A percentile compares a stretch with the other conserved stretches of the same genome.
These are phyloP conservation scores for Acrocephalus scirpaceus DNA, from an alignment of 2,797 vertebrate genomes.

Conservation along the genomic window DNA sequence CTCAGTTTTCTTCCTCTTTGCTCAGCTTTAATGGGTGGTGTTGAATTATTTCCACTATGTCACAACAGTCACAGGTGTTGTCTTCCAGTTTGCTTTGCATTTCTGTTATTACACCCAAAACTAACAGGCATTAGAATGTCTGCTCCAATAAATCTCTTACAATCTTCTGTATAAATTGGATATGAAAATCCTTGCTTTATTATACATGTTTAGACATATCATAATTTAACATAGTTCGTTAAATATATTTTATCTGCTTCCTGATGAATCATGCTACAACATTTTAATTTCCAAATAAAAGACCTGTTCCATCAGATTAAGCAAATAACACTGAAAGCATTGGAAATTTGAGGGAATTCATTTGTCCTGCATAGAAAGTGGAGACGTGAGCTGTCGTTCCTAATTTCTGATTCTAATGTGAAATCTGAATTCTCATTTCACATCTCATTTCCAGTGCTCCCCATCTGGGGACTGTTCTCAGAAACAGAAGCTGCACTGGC, in stretches of 20 bases:
- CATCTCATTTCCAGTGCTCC: neutral
- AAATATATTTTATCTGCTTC: slow-evolving; percentile 22
- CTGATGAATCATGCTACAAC: neutral
- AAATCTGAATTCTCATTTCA: slow-evolving; percentile 21
- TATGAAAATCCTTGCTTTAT: slow-evolving; percentile 14
- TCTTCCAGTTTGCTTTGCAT: neutral
- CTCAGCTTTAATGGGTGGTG: neutral
- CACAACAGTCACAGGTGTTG: neutral
- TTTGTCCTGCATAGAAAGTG: neutral
- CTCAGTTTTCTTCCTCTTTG: neutral
- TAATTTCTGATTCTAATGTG: neutral
- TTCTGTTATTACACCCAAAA: neutral
- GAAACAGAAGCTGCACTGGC: neutral
- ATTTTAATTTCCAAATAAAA: slow-evolving; percentile 22
- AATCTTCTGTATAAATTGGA: neutral
- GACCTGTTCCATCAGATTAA: slow-evolving; percentile 2
- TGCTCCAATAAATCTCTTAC: slow-evolving; percentile 2
- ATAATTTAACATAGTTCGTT: neutral
- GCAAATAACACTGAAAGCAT: neutral
- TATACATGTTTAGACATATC: neutral
- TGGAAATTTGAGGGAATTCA: neutral
- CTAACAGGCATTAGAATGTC: neutral
- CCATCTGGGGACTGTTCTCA: neutral
- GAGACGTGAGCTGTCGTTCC: neutral
- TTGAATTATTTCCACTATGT: neutral